Base-by-base conservation (phyloP, 2,113 vertebrate species). In the Lipotes vexillifer region DNA sequence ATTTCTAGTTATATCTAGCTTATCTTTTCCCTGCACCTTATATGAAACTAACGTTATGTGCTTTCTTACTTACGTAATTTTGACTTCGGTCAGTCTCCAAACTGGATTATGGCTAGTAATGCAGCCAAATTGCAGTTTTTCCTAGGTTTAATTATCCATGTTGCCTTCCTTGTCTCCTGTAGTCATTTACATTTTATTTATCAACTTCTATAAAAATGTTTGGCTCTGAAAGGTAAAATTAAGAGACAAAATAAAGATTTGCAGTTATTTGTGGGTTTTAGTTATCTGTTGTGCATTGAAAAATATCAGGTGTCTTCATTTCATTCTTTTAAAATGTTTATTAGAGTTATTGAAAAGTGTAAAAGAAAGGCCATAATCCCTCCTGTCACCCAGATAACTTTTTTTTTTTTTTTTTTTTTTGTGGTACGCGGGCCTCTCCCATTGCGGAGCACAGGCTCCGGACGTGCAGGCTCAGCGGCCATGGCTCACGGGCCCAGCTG, bases 201-300 rank as follows among this genome's bases (percentile, higher is more conserved):
- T 78, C 52, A 92, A 18, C 17, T 49, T 91, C 31, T 71, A 27
- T 77, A 46, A 71, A 65, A 91, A 46, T 93, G 38, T 74, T 84
- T 75, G 57, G 4, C 59, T 94, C 96, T 96, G 75, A 90, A 92
- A 96, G 92, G 25, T 91, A 41, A 69, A 59, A 74, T 63, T 63
- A 44, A 77, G 31, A 93, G 72, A 74, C 18, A 65, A 77, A 41
- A 36, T 61, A 85, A 80, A 68, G 49, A 41, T 93, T 92, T 74
- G 61, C 36, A 86, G 49, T 88, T 82, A 41, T 57, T 59, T 33
- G 29, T 86, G 31, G 33, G 4, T 72, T 93, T 81, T 90, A 92
- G 36, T 77, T 91, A 72, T 29, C 46, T 63, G 1, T 80, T 81
- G 12, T 72, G 31, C 36, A 44, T 65, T 92, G 23, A 68, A 78